These are phyloP conservation scores for Lanistes nyassanus DNA, from an alignment of 1,140 invertebrate species.

Conservation along the genomic window DNA sequence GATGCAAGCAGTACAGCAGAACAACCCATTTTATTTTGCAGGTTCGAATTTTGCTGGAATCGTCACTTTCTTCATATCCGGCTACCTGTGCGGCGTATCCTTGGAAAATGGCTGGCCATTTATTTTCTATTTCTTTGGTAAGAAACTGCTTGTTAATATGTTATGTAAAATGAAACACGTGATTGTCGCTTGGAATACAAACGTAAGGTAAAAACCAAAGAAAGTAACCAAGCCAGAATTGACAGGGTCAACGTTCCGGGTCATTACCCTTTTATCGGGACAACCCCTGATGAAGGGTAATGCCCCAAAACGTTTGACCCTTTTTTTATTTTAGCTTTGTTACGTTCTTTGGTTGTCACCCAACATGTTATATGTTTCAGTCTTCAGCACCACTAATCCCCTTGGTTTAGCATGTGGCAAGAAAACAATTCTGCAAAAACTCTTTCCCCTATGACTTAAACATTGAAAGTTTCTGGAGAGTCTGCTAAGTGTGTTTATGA, in stretches of 20 bases:
- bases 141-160: neutral
- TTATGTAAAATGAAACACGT: too few relatives aligned
- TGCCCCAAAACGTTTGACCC: too few relatives aligned
- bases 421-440: neutral
- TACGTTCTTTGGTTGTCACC: neutral
- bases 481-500: neutral
- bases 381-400: neutral
- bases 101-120: conserved; percentile 44
- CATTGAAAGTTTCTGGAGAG: neutral
- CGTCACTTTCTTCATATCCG: conserved; percentile 45
- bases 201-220: too few relatives aligned
- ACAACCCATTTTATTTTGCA: neutral
- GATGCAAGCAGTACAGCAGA: too few relatives aligned
- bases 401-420: neutral
- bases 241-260: too few relatives aligned
- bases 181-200: too few relatives aligned
- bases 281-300: too few relatives aligned
- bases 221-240: too few relatives aligned
- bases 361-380: neutral
- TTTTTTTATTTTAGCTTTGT: neutral
- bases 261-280: too few relatives aligned
- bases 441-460: neutral
- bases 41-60: conserved; percentile 45
- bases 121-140: conserved; percentile 55
- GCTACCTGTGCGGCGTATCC: conserved; percentile 40